Conservation (phyloP, 2,888 invertebrate genomes). For the Eristalis pertinax region DNA sequence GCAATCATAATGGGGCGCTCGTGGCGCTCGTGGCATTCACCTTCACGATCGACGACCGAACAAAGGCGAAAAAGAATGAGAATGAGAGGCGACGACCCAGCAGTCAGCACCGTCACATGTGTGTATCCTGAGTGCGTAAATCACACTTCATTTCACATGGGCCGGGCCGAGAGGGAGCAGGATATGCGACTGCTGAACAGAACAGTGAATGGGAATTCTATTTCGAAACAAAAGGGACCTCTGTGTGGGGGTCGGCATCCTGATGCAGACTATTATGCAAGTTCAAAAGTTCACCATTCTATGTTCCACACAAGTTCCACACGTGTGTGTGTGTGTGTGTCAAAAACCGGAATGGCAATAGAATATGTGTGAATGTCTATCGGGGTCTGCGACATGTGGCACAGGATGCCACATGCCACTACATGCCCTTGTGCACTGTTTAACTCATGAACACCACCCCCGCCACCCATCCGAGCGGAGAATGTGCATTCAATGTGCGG, state of each 20-base stretch:
- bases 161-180: slow-evolving; percentile 28
- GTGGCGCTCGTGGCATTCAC: not conserved
- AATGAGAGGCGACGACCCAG: not conserved
- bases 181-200: slow-evolving; percentile 48
- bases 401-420: slow-evolving; percentile 71
- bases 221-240: slow-evolving; percentile 62
- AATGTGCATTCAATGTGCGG: not conserved
- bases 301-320: slow-evolving; percentile 67
- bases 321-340: slow-evolving; percentile 6
- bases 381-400: slow-evolving; percentile 69
- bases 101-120: not conserved
- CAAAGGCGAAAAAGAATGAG: not conserved
- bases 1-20: not conserved
- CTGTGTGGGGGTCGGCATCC: slow-evolving; percentile 51
- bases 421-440: slow-evolving; percentile 65
- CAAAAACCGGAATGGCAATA: slow-evolving; percentile 60
- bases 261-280: slow-evolving; percentile 31
- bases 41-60: not conserved
- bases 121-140: slow-evolving; percentile 65
- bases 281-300: slow-evolving; percentile 54
- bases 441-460: not conserved
- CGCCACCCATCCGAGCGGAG: slow-evolving; percentile 30
- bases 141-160: slow-evolving; percentile 70
- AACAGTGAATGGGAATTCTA: slow-evolving; percentile 61
- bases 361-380: slow-evolving; percentile 45